Evolutionary conservation across 2,888 invertebrate genomes (phyloP).

Genomic region (Platypus cylindrus): DNA sequence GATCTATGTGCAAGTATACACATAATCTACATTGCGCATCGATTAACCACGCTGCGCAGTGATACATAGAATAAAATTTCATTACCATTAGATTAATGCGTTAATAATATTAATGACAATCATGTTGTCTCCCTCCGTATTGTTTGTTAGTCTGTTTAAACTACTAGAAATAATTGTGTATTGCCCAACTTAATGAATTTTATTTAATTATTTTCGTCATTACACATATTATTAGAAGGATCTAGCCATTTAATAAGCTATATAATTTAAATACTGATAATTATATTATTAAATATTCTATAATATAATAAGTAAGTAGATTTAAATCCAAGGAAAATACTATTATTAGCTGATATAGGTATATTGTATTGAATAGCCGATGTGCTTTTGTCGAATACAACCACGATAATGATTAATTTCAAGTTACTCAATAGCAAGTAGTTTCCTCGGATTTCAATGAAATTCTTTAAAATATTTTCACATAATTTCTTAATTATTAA

Average conservation of each 20-base stretch:
- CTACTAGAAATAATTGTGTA: conserved; percentile 11
- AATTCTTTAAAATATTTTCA: conserved; percentile 12
- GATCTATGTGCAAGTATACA: no score
- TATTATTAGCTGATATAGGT: neutral
- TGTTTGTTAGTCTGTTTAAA: no score
- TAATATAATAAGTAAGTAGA: conserved; percentile 13
- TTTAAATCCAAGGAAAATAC: conserved; percentile 1
- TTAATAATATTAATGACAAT: no score
- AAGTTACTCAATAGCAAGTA: no score
- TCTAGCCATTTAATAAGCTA: conserved; percentile 38
- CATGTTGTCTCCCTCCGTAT: no score
- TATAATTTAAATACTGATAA: conserved; percentile 39
- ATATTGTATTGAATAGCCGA: no score
- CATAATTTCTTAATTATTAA: conserved; percentile 5
- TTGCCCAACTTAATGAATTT: conserved; percentile 30
- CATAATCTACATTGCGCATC: no score
- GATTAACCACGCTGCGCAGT: no score
- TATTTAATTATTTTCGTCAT: conserved; percentile 32
- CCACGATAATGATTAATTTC: no score
- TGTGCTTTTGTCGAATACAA: no score
- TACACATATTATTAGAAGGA: conserved; percentile 38
- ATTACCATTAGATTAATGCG: no score
- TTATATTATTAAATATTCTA: conserved; percentile 35
- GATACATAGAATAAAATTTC: no score
- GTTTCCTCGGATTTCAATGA: conserved; percentile 5